Base-by-base conservation (phyloP, 2,797 vertebrate genomes). In the Pseudochaenichthys georgianus region DNA sequence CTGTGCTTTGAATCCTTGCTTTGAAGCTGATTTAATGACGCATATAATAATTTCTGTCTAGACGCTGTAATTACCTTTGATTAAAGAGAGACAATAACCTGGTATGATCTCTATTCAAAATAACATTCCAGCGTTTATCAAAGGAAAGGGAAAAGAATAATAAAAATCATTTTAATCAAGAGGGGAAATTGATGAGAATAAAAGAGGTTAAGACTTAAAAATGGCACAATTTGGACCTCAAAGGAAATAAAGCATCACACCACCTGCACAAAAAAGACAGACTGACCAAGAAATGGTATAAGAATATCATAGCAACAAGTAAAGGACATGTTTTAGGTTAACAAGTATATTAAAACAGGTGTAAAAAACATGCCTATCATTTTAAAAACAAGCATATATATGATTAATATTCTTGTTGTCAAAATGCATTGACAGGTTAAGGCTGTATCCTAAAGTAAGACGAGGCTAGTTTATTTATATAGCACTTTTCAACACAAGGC, bases 1-100 rank as follows among this genome's bases (percentile, higher is more conserved):
- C 57, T 69, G 41, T 43, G 41, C 77, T 89, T 86, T 87, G 67
- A 90, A 85, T 78, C 5, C 6, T 66, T 66, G 19, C 60, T 86
- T 77, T 80, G 73, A 84, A 70, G 74, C 31, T 43, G 21, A 77
- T 52, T 58, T 76, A 54, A 78, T 70, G 52, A 38, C 8, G 23
- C 45, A 47, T 54, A 50, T 34, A 42, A 55, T 42, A 61, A 46
- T 70, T 54, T 70, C 57, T 69, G 60, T 85, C 75, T 80, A 67
- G 68, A 79, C 64, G 16, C 41, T 51, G 19, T 57, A 62, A 76
- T 63, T 42, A 21, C 13, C 13, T 73, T 64, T 31, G 28, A 47
- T 64, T 47, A 59, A 15, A 68, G 12, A 58, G 13, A 58, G 50
- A 74, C 60, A 64, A 78, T 46, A 60, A 67, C 50, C 31, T 34